These are phyloP conservation scores for Bembecia ichneumoniformis DNA, from an alignment of 2,888 invertebrate genomes.

Conservation along the genomic window DNA sequence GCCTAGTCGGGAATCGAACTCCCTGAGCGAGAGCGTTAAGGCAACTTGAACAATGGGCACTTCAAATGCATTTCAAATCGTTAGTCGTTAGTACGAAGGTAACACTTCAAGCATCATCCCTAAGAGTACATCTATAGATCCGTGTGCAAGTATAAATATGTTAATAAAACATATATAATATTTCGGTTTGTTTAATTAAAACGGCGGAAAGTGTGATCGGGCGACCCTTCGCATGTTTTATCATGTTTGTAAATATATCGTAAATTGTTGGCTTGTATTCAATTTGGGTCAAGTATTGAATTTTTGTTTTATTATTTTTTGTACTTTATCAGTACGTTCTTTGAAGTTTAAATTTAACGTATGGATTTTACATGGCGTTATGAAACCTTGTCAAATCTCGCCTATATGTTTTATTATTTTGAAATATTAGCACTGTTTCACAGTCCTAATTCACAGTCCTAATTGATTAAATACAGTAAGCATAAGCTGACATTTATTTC, in stretches of 20 bases:
- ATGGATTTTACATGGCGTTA: too few species aligned
- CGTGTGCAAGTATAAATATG: too few species aligned
- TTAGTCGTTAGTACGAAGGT: not conserved
- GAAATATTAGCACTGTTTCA: too few species aligned
- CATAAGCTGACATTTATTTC: not conserved
- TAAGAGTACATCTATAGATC: not conserved
- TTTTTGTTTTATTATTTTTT: not conserved
- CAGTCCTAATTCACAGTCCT: too few species aligned
- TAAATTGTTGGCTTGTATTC: constrained; percentile 12
- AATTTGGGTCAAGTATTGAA: not conserved
- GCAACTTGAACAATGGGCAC: too few species aligned
- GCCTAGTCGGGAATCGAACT: too few species aligned
- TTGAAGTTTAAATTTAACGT: too few species aligned
- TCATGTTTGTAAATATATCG: constrained; percentile 33
- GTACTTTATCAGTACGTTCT: not conserved
- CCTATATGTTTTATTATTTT: too few species aligned
- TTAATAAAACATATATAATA: constrained; percentile 2
- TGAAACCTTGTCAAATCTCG: too few species aligned
- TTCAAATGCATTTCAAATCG: too few species aligned
- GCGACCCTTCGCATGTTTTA: constrained; percentile 35
- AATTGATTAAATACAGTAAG: too few species aligned
- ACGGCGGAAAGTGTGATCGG: constrained; percentile 27
- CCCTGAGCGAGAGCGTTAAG: too few species aligned
- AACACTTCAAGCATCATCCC: not conserved
- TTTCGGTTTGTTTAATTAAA: constrained; percentile 42